A percentile compares a stretch with the other conserved stretches of the same genome.
Conservation (phyloP, 2,888 invertebrate species). For the Philhelius pedissequus region DNA sequence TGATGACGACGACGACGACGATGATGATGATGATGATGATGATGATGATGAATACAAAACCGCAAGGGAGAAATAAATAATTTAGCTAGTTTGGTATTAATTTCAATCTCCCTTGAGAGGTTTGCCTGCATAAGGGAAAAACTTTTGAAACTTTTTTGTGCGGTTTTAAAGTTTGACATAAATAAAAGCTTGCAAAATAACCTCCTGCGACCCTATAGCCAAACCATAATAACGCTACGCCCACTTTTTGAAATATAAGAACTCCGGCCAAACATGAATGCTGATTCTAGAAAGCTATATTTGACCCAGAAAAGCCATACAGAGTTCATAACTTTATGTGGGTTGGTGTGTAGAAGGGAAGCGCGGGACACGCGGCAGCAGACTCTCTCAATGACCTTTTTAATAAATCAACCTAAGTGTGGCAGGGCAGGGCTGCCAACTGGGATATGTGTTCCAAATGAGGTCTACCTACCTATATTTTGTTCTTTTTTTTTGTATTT, state of each 20-base stretch:
- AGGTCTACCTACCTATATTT: conserved; percentile 38
- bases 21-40: neutral
- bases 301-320: conserved; percentile 51
- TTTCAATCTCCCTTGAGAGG: conserved; percentile 39
- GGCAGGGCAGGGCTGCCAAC: conserved; percentile 46
- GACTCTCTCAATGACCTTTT: conserved; percentile 57
- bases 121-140: conserved; percentile 19
- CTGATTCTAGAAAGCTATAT: conserved; percentile 11
- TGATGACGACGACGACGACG: no score
- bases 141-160: conserved; percentile 26
- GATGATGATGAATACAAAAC: conserved; percentile 11
- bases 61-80: conserved; percentile 33
- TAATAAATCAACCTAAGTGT: conserved; percentile 55
- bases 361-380: neutral
- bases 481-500: neutral
- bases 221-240: neutral
- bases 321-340: conserved; percentile 29
- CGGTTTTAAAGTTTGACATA: conserved; percentile 54
- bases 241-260: neutral
- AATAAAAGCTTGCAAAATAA: conserved; percentile 33
- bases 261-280: conserved; percentile 6
- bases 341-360: conserved; percentile 6
- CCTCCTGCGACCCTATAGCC: neutral
- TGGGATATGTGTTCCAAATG: conserved; percentile 46
- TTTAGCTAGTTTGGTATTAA: conserved; percentile 42